Evolutionary conservation across 2,888 invertebrate genomes (phyloP).

Genomic region (Limnephilus lunatus): DNA sequence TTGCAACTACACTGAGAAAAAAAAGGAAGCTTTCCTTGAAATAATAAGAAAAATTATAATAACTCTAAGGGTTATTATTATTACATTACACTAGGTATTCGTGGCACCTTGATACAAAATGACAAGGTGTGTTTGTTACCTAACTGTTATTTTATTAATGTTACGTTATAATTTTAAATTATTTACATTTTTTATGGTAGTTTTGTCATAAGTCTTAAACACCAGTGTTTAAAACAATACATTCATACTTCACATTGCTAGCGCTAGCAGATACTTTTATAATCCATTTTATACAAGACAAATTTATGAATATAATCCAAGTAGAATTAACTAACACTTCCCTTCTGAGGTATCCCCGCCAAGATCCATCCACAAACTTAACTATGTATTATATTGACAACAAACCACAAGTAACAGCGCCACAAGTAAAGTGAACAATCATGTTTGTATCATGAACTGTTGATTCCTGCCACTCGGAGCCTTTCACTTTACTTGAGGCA

Average conservation of each 20-base stretch:
- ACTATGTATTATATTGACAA: neutral
- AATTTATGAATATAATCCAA: conserved; percentile 51
- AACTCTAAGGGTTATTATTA: too few relatives aligned
- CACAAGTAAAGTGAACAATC: neutral
- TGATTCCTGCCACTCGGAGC: neutral
- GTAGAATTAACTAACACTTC: conserved; percentile 47
- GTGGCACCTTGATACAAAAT: conserved; percentile 48
- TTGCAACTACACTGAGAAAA: conserved; percentile 5
- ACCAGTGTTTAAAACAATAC: conserved; percentile 53
- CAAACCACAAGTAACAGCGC: neutral
- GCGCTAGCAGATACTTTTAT: conserved; percentile 30
- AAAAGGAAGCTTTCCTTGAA: neutral
- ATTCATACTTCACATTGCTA: conserved; percentile 15
- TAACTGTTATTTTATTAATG: conserved; percentile 49
- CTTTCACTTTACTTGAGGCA: neutral
- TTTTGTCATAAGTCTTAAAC: conserved; percentile 59
- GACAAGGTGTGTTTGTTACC: conserved; percentile 36
- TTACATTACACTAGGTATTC: conserved; percentile 15
- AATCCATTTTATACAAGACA: conserved; percentile 24
- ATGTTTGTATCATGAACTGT: neutral
- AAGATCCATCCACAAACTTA: conserved; percentile 17
- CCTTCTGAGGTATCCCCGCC: neutral
- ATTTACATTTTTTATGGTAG: conserved; percentile 58
- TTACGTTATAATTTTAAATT: conserved; percentile 50
- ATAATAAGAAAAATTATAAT: neutral